Percentiles rank a stretch among this genome's conserved stretches.
phyloP scores from a whole-genome alignment of 1,140 invertebrate species.

The Hyles euphorbiae region DNA sequence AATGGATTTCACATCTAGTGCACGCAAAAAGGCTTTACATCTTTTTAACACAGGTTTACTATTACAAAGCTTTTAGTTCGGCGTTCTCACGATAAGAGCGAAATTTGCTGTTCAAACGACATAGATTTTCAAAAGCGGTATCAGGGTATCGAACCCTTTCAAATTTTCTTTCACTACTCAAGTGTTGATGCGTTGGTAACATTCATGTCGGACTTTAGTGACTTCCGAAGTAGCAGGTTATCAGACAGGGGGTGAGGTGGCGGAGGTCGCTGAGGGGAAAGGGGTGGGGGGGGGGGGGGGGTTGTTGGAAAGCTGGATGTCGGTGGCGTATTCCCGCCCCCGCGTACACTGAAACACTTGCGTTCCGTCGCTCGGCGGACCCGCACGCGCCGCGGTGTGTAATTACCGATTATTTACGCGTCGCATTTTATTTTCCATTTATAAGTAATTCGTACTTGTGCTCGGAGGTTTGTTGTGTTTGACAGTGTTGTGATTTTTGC shows the following conservation, averaged over 20 bases:
- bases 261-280: constrained; percentile 21
- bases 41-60: constrained; percentile 5
- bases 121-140: constrained; percentile 55
- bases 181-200: constrained; percentile 57
- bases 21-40: not conserved
- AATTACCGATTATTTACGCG: constrained; percentile 31
- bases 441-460: constrained; percentile 22
- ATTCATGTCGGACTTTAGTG: constrained; percentile 68
- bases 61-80: constrained; percentile 32
- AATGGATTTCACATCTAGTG: too few relatives aligned
- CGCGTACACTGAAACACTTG: constrained; percentile 39
- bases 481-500: constrained; percentile 39
- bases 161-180: constrained; percentile 64
- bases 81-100: constrained; percentile 33
- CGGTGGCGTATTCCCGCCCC: constrained; percentile 52
- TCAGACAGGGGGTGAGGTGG: constrained; percentile 44
- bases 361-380: constrained; percentile 49
- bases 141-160: constrained; percentile 50
- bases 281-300: constrained; percentile 8
- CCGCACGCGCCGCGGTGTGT: constrained; percentile 30
- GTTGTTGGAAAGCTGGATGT: constrained; percentile 49
- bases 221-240: constrained; percentile 73
- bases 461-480: constrained; percentile 57
- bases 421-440: constrained; percentile 14
- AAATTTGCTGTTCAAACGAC: constrained; percentile 2